A percentile compares a stretch with the other conserved stretches of the same genome.
phyloP scores from a whole-genome alignment of 2,888 invertebrate genomes.

The Sesamia inferens region DNA sequence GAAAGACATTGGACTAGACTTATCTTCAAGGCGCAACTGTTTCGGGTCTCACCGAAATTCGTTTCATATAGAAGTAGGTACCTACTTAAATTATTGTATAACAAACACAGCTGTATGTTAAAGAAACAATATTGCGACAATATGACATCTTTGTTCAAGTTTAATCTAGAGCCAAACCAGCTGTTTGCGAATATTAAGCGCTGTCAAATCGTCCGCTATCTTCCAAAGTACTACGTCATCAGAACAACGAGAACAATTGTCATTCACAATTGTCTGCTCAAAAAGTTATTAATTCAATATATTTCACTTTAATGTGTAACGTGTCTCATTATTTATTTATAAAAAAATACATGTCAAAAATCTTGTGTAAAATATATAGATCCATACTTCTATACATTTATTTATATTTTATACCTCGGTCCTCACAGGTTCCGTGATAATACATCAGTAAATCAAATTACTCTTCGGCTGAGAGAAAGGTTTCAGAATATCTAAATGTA shows the following conservation, averaged over 20 bases:
- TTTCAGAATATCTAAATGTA: slow-evolving; percentile 42
- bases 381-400: slow-evolving; percentile 10
- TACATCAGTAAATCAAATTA: slow-evolving; percentile 44
- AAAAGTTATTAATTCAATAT: not conserved
- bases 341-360: not conserved
- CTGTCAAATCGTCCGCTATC: slow-evolving; percentile 57
- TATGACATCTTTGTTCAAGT: slow-evolving; percentile 40
- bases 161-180: slow-evolving; percentile 63
- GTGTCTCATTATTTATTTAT: not conserved
- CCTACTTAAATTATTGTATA: slow-evolving; percentile 6
- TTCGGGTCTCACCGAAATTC: slow-evolving; percentile 27
- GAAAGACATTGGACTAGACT: slow-evolving; percentile 38
- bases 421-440: slow-evolving; percentile 17
- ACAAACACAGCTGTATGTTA: slow-evolving; percentile 17
- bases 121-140: slow-evolving; percentile 22
- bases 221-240: slow-evolving; percentile 33
- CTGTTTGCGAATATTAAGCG: slow-evolving; percentile 60
- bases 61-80: slow-evolving; percentile 6
- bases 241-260: slow-evolving; percentile 33
- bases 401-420: slow-evolving; percentile 1
- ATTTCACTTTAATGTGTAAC: not conserved
- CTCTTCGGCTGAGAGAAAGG: slow-evolving; percentile 33
- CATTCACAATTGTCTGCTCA: slow-evolving; percentile 7
- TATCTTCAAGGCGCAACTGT: slow-evolving; percentile 26
- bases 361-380: not conserved